These are phyloP conservation scores for Dolomedes plantarius DNA, from an alignment of 2,888 invertebrate species.

Conservation along the genomic window DNA sequence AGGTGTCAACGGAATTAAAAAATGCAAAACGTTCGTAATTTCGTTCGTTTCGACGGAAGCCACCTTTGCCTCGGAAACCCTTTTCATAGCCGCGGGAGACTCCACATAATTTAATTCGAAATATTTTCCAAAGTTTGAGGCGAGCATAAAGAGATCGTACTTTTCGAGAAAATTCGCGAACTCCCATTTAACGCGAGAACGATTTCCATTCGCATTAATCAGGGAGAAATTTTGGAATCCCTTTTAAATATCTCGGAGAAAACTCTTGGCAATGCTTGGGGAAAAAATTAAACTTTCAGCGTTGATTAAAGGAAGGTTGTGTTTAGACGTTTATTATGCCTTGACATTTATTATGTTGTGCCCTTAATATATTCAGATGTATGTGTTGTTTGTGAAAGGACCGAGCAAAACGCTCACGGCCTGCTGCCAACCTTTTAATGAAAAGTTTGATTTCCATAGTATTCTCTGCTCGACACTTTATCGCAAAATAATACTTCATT, in stretches of 20 bases:
- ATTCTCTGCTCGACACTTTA: too few relatives aligned
- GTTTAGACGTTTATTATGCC: not conserved
- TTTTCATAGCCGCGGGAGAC: not conserved
- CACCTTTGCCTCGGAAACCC: not conserved
- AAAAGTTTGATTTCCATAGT: too few relatives aligned
- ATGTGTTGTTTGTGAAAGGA: too few relatives aligned
- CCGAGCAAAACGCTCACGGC: too few relatives aligned
- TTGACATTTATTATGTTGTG: not conserved
- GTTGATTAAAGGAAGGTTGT: not conserved
- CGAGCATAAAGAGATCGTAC: not conserved
- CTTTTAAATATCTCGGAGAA: slow-evolving; percentile 10
- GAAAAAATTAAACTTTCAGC: not conserved
- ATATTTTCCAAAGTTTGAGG: slow-evolving; percentile 21
- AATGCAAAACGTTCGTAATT: not conserved
- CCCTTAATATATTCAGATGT: not conserved
- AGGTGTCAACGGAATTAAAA: not conserved
- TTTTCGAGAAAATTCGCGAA: slow-evolving; percentile 6
- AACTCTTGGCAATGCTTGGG: not conserved
- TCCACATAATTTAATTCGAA: slow-evolving; percentile 32
- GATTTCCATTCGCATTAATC: slow-evolving; percentile 17
- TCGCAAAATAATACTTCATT: too few relatives aligned
- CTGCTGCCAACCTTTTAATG: too few relatives aligned
- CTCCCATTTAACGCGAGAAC: slow-evolving; percentile 24
- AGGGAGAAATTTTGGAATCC: not conserved
- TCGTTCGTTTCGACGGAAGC: not conserved